Evolutionary conservation across 2,888 invertebrate genomes (phyloP), one percentile per base, ranked within the genome.

Genomic region (Rhodophaea formosa): DNA sequence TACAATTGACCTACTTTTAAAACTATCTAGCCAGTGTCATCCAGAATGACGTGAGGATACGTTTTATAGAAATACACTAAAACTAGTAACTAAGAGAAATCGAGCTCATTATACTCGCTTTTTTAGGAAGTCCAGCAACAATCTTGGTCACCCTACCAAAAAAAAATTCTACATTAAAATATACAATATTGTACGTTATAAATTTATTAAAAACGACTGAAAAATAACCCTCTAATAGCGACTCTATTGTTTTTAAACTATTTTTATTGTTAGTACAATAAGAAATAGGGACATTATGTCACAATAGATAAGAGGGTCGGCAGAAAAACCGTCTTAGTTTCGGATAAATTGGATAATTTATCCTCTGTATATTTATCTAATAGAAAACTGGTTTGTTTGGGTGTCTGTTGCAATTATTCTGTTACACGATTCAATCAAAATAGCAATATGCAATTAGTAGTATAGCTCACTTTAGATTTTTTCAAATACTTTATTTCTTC

Each of bases 191-290:
- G 7, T 39, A 12, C 15, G 51, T 45, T 45, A 47, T 47, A 42
- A 47, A 47, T 56, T 17, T 16, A 47, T 42, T 15, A 56, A 53
- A 39, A 47, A 47, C 29, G 42, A 43, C n/a, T 7, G 23, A 39
- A 35, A 47, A 46, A 42, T 47, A 47, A 29, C 29, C n/a, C 8
- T 39, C 5, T 23, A 29, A 56, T 49, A 42, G 30, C 77, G 59
- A 66, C 82, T 84, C 82, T 57, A 79, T 17, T 55, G 72, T 59
- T 78, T 74, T 67, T 35, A 23, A 56, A 62, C 60, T 66, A 66
- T 79, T 80, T 84, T 84, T 84, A 84, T 81, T 74, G 74, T 76
- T 76, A 78, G 30, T 43, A 49, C 49, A 29, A 10, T 49, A 56
- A 56, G 56, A 56, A 42, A 42, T 56, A 56, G 42, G 49, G 23